phyloP scores from a whole-genome alignment of 2,113 vertebrate genomes.

The Callipepla squamata region DNA sequence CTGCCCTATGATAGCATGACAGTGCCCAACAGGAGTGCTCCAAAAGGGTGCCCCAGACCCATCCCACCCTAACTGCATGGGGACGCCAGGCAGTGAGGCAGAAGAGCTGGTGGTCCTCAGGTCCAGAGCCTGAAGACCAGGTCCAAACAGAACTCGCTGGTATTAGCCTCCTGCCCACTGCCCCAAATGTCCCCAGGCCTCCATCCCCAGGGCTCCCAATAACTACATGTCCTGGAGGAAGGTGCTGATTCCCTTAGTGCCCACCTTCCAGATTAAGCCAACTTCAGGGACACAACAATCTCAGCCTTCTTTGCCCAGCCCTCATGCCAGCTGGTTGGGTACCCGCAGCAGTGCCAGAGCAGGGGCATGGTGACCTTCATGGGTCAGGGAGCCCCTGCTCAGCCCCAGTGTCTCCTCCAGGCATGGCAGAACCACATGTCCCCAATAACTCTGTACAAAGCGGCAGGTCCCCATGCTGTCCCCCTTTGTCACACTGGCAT shows the following conservation, averaged over 20 bases:
- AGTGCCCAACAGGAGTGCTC: neutral
- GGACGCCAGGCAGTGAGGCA: neutral
- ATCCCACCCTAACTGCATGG: neutral
- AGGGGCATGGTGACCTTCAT: neutral
- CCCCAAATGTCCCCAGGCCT: neutral
- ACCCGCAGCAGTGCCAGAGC: fast-evolving
- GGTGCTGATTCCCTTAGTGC: neutral
- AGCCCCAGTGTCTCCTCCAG: neutral
- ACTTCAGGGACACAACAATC: neutral
- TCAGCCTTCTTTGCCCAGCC: neutral
- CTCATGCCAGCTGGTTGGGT: neutral
- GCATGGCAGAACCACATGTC: neutral
- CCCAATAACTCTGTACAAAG: too few species aligned
- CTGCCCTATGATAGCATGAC: neutral
- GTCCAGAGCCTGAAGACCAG: neutral
- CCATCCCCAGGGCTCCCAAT: neutral
- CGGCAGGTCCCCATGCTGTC: neutral
- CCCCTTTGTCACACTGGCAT: fast-evolving
- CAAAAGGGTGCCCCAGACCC: neutral
- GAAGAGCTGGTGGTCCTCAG: neutral
- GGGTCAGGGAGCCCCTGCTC: neutral
- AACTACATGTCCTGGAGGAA: neutral
- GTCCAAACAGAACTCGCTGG: fast-evolving
- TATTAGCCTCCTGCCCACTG: neutral
- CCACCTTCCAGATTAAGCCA: neutral